phyloP scores from a whole-genome alignment of 2,797 vertebrate genomes.

The Enteromius radiatus region DNA sequence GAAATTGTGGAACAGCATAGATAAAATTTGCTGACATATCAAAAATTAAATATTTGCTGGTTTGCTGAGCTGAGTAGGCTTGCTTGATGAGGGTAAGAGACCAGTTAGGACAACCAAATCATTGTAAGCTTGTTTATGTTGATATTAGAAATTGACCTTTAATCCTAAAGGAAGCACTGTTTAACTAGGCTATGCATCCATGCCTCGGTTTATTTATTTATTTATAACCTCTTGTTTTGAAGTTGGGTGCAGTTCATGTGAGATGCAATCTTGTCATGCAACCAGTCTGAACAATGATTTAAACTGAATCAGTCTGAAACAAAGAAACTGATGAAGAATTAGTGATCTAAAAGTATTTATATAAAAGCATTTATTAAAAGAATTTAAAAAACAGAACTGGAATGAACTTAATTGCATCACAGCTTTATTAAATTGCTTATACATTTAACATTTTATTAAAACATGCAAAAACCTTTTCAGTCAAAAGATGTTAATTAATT shows the following conservation, averaged over 20 bases:
- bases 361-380: not conserved
- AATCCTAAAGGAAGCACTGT: not conserved
- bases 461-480: not conserved
- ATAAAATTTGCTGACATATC: too few relatives aligned
- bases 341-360: not conserved
- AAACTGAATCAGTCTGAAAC: not conserved
- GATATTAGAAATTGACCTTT: not conserved
- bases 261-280: not conserved
- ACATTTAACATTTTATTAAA: not conserved
- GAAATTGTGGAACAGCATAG: too few relatives aligned
- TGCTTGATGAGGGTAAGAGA: not conserved
- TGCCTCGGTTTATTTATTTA: too few relatives aligned
- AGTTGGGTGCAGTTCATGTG: not conserved
- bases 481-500: not conserved
- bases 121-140: not conserved
- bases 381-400: not conserved
- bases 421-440: not conserved
- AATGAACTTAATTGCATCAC: not conserved
- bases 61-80: not conserved
- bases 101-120: not conserved
- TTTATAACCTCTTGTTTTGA: not conserved
- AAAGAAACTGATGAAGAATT: not conserved
- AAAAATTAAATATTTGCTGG: not conserved
- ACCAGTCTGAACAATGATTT: not conserved
- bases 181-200: not conserved